A percentile compares a stretch with the other conserved stretches of the same genome.
phyloP scores from a whole-genome alignment of 2,797 vertebrate genomes.

The Halcyon chelicuti region DNA sequence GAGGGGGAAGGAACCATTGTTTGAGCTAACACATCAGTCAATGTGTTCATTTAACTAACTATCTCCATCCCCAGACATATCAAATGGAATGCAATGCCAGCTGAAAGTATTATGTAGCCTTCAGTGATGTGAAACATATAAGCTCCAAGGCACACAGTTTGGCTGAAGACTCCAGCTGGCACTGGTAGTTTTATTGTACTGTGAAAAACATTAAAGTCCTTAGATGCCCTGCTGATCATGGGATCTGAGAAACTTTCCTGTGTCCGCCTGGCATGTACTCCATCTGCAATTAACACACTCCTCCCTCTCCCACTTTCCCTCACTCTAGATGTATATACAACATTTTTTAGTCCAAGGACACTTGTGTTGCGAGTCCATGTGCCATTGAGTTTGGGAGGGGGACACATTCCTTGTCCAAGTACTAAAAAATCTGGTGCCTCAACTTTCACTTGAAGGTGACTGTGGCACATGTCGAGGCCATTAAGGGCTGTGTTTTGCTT shows the following conservation, averaged over 20 bases:
- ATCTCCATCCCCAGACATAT: conserved; percentile 67
- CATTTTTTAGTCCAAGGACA: fast-evolving
- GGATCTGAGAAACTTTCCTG: background rate
- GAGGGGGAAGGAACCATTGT: conserved; percentile 1
- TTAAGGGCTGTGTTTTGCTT: conserved; percentile 51
- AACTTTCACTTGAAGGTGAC: conserved; percentile 22
- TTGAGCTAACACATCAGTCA: conserved; percentile 17
- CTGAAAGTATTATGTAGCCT: conserved; percentile 64
- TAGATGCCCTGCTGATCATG: conserved; percentile 14
- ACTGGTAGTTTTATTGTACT: conserved; percentile 39
- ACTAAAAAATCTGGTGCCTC: conserved; percentile 30
- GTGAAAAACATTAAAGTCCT: conserved; percentile 52
- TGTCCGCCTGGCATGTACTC: background rate
- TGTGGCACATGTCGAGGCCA: background rate
- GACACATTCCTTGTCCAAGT: background rate
- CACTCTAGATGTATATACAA: background rate
- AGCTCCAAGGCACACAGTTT: conserved; percentile 42
- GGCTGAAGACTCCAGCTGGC: conserved; percentile 51
- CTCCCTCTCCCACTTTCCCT: background rate
- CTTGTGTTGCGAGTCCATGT: background rate
- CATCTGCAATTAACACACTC: background rate
- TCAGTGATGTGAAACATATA: conserved; percentile 52
- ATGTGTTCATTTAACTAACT: conserved; percentile 55
- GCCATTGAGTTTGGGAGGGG: background rate
- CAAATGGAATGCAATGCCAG: conserved; percentile 61